phyloP scores from a whole-genome alignment of 2,888 invertebrate species.

The Homarus gammarus region DNA sequence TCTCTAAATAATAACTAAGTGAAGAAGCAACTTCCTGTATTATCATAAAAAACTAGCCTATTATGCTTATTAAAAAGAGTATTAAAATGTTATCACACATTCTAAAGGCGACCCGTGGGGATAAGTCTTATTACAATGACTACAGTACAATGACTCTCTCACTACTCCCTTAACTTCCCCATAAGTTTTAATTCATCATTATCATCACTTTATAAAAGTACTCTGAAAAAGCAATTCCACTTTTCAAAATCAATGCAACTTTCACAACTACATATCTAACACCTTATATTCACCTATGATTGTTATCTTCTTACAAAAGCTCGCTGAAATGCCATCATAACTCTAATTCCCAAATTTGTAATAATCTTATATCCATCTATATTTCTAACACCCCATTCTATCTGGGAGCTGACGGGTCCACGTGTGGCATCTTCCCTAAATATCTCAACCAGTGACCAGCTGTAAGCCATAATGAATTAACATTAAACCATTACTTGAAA shows the following conservation, averaged over 20 bases:
- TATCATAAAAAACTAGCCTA: not conserved
- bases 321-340: too few relatives aligned
- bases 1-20: not conserved
- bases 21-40: not conserved
- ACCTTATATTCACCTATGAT: too few relatives aligned
- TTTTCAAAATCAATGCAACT: too few relatives aligned
- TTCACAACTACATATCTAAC: too few relatives aligned
- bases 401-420: too few relatives aligned
- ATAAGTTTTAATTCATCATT: not conserved
- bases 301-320: too few relatives aligned
- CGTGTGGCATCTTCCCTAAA: not conserved
- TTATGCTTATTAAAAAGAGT: slow-evolving; percentile 3
- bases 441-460: not conserved
- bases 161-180: not conserved
- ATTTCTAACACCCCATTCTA: too few relatives aligned
- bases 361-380: too few relatives aligned
- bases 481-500: not conserved
- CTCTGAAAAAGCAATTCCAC: too few relatives aligned
- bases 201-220: too few relatives aligned
- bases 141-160: not conserved
- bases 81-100: slow-evolving; percentile 44
- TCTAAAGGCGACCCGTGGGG: slow-evolving; percentile 37
- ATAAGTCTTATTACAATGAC: not conserved
- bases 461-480: not conserved
- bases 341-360: too few relatives aligned